Percentiles rank a stretch among this genome's conserved stretches.
phyloP scores from a whole-genome alignment of 2,888 invertebrate species.

The Lamellibrachia columna region DNA sequence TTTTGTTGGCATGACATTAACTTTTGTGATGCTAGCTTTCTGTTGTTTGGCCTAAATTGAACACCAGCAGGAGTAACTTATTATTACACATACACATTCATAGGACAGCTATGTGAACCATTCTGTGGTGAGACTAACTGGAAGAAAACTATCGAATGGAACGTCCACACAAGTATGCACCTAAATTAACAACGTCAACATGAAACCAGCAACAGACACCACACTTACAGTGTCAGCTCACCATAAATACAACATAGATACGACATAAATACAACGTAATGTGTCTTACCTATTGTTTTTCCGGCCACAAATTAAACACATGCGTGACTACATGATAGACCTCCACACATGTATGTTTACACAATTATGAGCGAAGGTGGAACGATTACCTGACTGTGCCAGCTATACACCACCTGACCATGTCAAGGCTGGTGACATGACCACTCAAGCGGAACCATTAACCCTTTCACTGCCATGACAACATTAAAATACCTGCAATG shows the following conservation, averaged over 20 bases:
- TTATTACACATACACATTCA: not conserved
- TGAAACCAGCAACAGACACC: not conserved
- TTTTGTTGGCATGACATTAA: not conserved
- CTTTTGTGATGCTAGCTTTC: not conserved
- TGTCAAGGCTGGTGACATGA: not conserved
- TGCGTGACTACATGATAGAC: not conserved
- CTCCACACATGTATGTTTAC: not conserved
- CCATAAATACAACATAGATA: not conserved
- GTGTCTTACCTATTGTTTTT: not conserved
- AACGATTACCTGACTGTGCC: not conserved
- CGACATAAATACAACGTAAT: not conserved
- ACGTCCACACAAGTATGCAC: not conserved
- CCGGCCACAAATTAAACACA: not conserved
- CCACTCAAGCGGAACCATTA: not conserved
- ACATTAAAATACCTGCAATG: conserved; percentile 11
- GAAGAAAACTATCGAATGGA: not conserved
- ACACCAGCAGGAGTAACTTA: not conserved
- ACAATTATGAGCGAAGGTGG: not conserved
- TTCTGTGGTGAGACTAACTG: not conserved
- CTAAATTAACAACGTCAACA: not conserved
- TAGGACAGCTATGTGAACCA: not conserved
- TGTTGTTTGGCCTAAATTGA: not conserved
- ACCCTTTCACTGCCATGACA: not conserved
- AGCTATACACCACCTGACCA: not conserved
- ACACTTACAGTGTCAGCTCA: not conserved